phyloP scores from a whole-genome alignment of 2,888 invertebrate genomes.

The Isoperla grammatica region DNA sequence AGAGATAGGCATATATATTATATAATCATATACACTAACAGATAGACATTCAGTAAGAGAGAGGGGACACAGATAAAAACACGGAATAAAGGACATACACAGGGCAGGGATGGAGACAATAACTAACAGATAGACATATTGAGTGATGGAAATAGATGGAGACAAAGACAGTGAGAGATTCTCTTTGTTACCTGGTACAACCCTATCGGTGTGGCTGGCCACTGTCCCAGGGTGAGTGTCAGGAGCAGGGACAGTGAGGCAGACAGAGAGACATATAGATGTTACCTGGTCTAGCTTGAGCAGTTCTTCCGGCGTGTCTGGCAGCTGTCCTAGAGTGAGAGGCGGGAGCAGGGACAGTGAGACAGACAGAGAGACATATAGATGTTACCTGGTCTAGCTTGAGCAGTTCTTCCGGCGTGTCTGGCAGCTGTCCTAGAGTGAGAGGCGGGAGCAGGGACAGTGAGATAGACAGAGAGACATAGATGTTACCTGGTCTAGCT shows the following conservation, averaged over 20 bases:
- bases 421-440: conserved; percentile 84
- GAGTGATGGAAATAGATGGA: conserved; percentile 81
- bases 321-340: conserved; percentile 81
- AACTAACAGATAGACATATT: no score
- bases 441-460: no score
- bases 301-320: conserved; percentile 89
- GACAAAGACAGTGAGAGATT: no score
- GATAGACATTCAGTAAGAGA: no score
- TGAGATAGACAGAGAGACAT: no score
- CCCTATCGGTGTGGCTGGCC: conserved; percentile 91
- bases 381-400: conserved; percentile 87
- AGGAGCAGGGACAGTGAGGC: conserved; percentile 55
- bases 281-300: conserved; percentile 85
- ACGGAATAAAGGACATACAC: no score
- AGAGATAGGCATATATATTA: no score
- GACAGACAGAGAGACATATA: no score
- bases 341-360: conserved; percentile 69
- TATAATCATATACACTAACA: no score
- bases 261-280: no score
- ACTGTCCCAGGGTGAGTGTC: conserved; percentile 80
- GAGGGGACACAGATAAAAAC: no score
- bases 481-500: conserved; percentile 87
- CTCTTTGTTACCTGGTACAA: conserved; percentile 89
- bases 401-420: conserved; percentile 87
- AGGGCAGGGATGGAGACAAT: no score